Evolutionary conservation across 2,113 vertebrate species (phyloP).

Genomic region (Hemiprocne comata): DNA sequence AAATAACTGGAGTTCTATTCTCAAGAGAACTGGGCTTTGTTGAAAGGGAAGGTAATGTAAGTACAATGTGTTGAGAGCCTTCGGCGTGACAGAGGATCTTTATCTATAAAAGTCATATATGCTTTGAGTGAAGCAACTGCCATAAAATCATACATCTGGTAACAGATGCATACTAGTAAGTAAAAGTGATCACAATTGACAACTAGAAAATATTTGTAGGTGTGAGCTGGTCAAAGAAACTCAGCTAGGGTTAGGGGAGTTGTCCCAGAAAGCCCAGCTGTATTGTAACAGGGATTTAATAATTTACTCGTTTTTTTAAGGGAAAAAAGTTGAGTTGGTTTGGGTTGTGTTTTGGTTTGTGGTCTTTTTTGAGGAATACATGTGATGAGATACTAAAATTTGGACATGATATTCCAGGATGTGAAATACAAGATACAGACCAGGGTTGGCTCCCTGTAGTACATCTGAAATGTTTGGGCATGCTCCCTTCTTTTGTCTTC

Average conservation of each 20-base stretch:
- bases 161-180: background rate
- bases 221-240: background rate
- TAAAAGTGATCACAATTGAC: background rate
- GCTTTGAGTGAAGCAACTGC: background rate
- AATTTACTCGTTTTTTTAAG: background rate
- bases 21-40: background rate
- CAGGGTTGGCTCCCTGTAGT: background rate
- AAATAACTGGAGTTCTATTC: background rate
- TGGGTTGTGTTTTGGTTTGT: no score
- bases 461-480: background rate
- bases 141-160: background rate
- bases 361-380: background rate
- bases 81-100: background rate
- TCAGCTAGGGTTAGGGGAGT: background rate
- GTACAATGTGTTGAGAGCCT: background rate
- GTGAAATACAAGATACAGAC: background rate
- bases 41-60: background rate
- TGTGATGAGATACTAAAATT: background rate
- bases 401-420: background rate
- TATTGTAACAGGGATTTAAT: background rate
- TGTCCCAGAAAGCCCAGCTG: background rate
- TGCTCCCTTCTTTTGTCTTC: background rate
- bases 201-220: background rate
- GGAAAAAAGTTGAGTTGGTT: background rate
- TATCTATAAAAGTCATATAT: background rate